Base-by-base conservation (phyloP, 1,140 invertebrate genomes). In the Neoseiulus cucumeris region DNA sequence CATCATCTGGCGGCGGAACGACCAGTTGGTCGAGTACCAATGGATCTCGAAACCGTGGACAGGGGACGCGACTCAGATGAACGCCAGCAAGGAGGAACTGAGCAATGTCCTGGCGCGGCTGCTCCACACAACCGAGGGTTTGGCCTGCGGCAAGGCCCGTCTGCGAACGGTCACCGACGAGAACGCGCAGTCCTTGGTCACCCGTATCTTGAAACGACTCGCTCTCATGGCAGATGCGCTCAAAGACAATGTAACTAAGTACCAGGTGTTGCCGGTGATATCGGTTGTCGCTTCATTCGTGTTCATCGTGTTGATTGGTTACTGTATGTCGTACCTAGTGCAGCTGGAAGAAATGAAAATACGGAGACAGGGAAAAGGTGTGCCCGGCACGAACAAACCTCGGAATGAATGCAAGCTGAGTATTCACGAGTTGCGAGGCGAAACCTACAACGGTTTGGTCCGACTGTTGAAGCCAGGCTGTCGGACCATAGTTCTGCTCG, bases 371-470 rank as follows among this genome's bases (percentile, higher is more conserved):
- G 51, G 51, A 2, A 59, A 59, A 59, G 22, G 22, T 5, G 51
- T 29, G 30, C 51, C 39, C 17, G 44, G 18, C 29, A 12, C 41
- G n/a, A 28, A 59, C 28, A 33, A 59, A 45, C 29, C 44, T n/a
- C 28, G 65, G 28, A 70, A 65, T 30, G 72, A 70, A 64, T 66
- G 64, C 33, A 65, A 69, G 74, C 75, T 93, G 22, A 81, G 83
- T 65, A 78, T 98, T 42, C 91, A 97, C 74, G 94, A 98, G 76
- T 78, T 98, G 64, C 78, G 90, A 45, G 87, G 87, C 17, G 91
- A 96, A 78, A 94, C 92, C 65, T 98, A 95, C 73, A 91, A 93
- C 75, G 91, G 89, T 42, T 80, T 98, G 66, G 87, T 98, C 29
- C 81, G 89, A 47, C 76, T 97, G 55, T 78, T 96, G 42, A 95